phyloP scores from a whole-genome alignment of 1,140 invertebrate species.

The Bombyx mandarina region DNA sequence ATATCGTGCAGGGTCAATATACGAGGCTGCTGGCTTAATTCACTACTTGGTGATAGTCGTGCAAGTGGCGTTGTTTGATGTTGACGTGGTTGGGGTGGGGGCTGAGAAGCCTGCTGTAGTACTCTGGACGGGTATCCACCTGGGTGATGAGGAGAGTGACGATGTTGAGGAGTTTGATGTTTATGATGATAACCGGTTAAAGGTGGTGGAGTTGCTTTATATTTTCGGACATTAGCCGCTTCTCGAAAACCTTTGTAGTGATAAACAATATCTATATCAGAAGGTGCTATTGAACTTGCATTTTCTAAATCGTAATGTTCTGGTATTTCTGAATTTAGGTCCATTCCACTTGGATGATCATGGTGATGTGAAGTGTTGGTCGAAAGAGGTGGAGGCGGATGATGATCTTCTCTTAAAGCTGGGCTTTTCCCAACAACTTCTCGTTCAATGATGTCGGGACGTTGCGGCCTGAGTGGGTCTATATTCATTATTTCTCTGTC shows the following conservation, averaged over 20 bases:
- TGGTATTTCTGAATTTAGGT: conserved; percentile 86
- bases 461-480: conserved; percentile 79
- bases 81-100: conserved; percentile 75
- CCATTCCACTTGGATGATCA: conserved; percentile 75
- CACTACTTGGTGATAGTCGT: conserved; percentile 90
- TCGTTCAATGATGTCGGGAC: conserved; percentile 93
- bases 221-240: conserved; percentile 84
- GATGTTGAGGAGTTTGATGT: conserved; percentile 79
- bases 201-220: conserved; percentile 85
- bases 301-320: conserved; percentile 98
- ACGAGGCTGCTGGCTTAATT: conserved; percentile 91
- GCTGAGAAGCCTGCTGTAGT: conserved; percentile 77
- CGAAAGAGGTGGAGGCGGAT: conserved; percentile 78
- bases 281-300: conserved; percentile 96
- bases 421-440: conserved; percentile 88
- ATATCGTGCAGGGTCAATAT: conserved; percentile 94
- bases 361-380: conserved; percentile 77
- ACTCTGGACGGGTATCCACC: conserved; percentile 78
- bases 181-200: conserved; percentile 84
- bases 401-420: conserved; percentile 81
- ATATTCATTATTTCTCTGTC: conserved; percentile 82
- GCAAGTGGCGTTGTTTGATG: conserved; percentile 92
- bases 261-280: conserved; percentile 96
- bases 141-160: conserved; percentile 79
- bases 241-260: conserved; percentile 95